Percentiles rank a stretch among this genome's conserved stretches.
phyloP scores from a whole-genome alignment of 2,113 vertebrate species.

The Seriola aureovittata region DNA sequence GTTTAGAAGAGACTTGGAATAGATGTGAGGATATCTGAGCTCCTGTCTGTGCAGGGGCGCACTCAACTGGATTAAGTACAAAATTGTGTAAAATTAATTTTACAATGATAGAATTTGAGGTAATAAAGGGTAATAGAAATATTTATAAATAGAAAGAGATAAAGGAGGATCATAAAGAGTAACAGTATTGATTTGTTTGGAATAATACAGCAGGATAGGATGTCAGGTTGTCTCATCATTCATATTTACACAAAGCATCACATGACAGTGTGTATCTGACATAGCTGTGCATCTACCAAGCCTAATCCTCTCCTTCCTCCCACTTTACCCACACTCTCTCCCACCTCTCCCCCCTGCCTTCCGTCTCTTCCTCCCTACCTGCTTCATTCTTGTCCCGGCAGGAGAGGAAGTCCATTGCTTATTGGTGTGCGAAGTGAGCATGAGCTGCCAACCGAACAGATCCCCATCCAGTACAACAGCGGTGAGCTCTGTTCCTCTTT shows the following conservation, averaged over 20 bases:
- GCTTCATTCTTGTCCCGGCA: conserved; percentile 65
- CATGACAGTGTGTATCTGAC: conserved; percentile 6
- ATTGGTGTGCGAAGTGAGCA: conserved; percentile 95
- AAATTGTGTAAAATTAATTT: too few relatives aligned
- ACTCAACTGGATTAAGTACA: background rate
- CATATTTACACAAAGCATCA: conserved; percentile 17
- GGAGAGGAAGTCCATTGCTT: conserved; percentile 96
- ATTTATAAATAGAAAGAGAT: background rate
- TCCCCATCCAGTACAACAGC: conserved; percentile 91
- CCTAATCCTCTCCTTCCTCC: conserved; percentile 24
- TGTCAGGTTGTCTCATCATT: conserved; percentile 6
- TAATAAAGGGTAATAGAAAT: too few relatives aligned
- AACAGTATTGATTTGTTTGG: conserved; percentile 3
- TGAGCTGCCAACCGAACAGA: conserved; percentile 91
- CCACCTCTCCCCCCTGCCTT: background rate
- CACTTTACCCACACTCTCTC: background rate
- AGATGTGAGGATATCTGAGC: background rate
- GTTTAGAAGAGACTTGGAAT: background rate
- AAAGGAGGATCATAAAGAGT: background rate
- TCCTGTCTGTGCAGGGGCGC: background rate
- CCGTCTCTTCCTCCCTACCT: conserved; percentile 27
- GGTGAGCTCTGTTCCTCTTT: conserved; percentile 84
- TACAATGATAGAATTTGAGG: too few relatives aligned
- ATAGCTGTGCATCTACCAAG: conserved; percentile 23
- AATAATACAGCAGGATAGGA: conserved; percentile 1